Evolutionary conservation across 2,113 vertebrate species (phyloP).

Genomic region (Oplegnathus fasciatus): DNA sequence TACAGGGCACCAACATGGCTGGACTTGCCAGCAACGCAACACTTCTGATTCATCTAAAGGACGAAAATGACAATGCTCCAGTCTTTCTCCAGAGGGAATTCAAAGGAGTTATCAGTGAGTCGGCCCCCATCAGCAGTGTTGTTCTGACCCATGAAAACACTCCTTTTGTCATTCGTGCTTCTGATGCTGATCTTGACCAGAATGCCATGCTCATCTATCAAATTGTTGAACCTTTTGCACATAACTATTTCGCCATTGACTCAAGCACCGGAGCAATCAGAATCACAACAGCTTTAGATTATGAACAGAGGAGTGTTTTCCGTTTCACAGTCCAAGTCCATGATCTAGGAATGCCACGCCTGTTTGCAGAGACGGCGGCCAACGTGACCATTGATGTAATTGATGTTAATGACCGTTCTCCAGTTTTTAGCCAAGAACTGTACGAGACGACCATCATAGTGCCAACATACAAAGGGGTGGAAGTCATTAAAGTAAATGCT

Average conservation of each 20-base stretch:
- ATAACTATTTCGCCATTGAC: constrained; percentile 94
- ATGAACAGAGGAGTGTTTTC: constrained; percentile 91
- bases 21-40: constrained; percentile 90
- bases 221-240: constrained; percentile 94
- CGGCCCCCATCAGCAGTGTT: constrained; percentile 90
- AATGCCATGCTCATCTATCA: constrained; percentile 96
- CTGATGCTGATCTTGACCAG: constrained; percentile 91
- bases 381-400: constrained; percentile 94
- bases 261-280: constrained; percentile 95
- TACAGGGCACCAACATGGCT: constrained; percentile 98
- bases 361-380: constrained; percentile 92
- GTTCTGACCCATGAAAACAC: constrained; percentile 90
- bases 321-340: constrained; percentile 95
- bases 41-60: constrained; percentile 90
- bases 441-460: constrained; percentile 90
- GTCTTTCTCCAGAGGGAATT: constrained; percentile 90
- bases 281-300: constrained; percentile 90
- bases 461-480: constrained; percentile 94
- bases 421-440: constrained; percentile 89
- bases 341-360: constrained; percentile 90
- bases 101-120: constrained; percentile 92
- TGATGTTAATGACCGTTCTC: constrained; percentile 95
- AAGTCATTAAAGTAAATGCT: constrained; percentile 90
- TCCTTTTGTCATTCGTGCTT: constrained; percentile 93
- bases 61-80: constrained; percentile 96